phyloP scores from a whole-genome alignment of 2,113 vertebrate species.

The Chauna torquata region DNA sequence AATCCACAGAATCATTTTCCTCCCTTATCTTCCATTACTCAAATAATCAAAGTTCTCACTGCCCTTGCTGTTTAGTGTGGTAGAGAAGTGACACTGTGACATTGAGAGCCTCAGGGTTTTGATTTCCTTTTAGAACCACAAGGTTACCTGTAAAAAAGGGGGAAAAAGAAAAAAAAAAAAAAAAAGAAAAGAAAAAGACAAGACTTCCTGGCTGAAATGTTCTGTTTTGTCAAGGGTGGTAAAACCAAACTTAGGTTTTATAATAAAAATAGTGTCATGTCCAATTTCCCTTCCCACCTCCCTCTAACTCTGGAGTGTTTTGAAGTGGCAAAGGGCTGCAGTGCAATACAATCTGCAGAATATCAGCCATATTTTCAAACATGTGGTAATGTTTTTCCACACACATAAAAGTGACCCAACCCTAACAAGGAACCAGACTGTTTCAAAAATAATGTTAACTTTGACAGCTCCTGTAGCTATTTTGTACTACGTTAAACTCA shows the following conservation, averaged over 20 bases:
- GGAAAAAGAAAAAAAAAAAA: not conserved
- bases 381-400: conserved; percentile 89
- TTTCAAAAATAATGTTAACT: conserved; percentile 78
- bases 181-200: not conserved
- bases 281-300: conserved; percentile 83
- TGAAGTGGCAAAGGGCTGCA: conserved; percentile 77
- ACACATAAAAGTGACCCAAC: conserved; percentile 82
- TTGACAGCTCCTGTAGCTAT: conserved; percentile 78
- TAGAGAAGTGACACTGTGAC: not conserved
- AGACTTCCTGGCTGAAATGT: conserved; percentile 17
- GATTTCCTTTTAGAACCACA: not conserved
- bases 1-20: not conserved
- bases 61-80: not conserved
- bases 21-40: not conserved
- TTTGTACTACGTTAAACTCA: conserved; percentile 76
- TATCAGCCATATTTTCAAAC: conserved; percentile 85
- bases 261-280: conserved; percentile 87
- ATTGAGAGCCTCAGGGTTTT: not conserved
- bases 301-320: conserved; percentile 81
- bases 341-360: conserved; percentile 81
- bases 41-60: not conserved
- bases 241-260: conserved; percentile 81
- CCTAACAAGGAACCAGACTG: conserved; percentile 75
- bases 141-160: not conserved
- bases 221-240: conserved; percentile 57